Base-by-base conservation (phyloP, 2,888 invertebrate genomes). In the Celastrina argiolus region DNA sequence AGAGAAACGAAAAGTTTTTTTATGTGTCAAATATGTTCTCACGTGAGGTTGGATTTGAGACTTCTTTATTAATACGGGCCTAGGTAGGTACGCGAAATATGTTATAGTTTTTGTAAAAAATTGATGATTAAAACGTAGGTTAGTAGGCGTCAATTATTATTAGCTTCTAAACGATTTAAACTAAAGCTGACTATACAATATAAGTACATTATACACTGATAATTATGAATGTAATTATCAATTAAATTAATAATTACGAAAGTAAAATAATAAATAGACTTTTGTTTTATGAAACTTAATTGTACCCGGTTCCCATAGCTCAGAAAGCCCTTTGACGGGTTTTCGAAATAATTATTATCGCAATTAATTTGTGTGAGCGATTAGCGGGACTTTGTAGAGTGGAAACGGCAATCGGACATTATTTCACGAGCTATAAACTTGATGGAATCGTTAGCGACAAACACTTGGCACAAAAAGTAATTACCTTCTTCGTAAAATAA, bases 281-380 rank as follows among this genome's bases (percentile, higher is more conserved):
- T 16, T 36, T 36, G 61, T 69, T 67, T 56, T 14, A 36, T 56
- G 36, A 36, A 42, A 61, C 56, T 16, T 68, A 42, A 59, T 42
- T 39, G 58, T 16, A 12, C 18, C 18, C 22, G 36, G 14, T 61
- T 61, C 39, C 34, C 36, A 71, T 66, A 69, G 68, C 69, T 68
- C 70, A 69, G 71, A 73, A 69, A 72, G 68, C 68, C 68, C 68
- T 59, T 70, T 69, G 70, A 69, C 71, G 70, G 61, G 70, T 70
- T 72, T 69, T 69, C 67, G 68, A 72, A 74, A 75, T 70, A 72
- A 73, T 76, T 71, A 72, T 70, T 71, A 69, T 70, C 71, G 68
- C 66, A 71, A 74, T 76, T 73, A 73, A 74, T 74, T 75, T 74
- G 68, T 71, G 71, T 69, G 67, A 69, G 66, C 66, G 72, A 72